Evolutionary conservation across 2,113 vertebrate genomes (phyloP), one percentile per base, ranked within the genome.

Genomic region (Carlito syrichta): DNA sequence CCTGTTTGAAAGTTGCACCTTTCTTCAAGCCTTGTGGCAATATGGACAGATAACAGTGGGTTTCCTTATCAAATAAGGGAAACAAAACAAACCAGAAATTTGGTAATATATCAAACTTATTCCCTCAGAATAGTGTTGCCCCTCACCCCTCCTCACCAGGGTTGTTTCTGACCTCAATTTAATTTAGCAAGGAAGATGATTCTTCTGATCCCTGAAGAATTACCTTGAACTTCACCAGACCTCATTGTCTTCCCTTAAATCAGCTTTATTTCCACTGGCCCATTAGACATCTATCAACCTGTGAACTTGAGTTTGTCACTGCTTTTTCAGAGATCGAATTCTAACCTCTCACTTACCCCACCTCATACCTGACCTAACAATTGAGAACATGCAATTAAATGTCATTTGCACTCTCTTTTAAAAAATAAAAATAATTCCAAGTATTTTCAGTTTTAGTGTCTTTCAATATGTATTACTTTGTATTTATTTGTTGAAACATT

Each of bases 221-320:
- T 86, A 97, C 68, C 83, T 54, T 97, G 96, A 96, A 97, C 96
- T 97, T 94, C 71, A 92, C 79, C 89, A 96, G 96, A 96, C 91
- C 94, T 94, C 88, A 96, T 38, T 92, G 85, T 73, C 45, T 68
- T 90, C 88, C 62, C 81, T 78, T 95, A 97, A 95, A 94, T 96
- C 96, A 96, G 88, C 48, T 96, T 95, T 95, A 95, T 94, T 96
- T 97, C 94, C 85, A 84, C 62, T 54, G 71, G 43, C 85, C 86
- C 54, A 90, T 86, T 86, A 92, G 48, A 86, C 54, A 96, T 95
- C 85, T 54, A 92, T 97, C 97, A 96, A 78, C 43, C 43, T 94
- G 78, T 94, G 91, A 95, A 97, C 76, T 90, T 89, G 68, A 92
- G 40, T 68, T 60, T 54, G 58, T 85, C 63, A 60, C 69, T 69